Conservation (phyloP, 2,888 invertebrate species). For the Hyles lineata region DNA sequence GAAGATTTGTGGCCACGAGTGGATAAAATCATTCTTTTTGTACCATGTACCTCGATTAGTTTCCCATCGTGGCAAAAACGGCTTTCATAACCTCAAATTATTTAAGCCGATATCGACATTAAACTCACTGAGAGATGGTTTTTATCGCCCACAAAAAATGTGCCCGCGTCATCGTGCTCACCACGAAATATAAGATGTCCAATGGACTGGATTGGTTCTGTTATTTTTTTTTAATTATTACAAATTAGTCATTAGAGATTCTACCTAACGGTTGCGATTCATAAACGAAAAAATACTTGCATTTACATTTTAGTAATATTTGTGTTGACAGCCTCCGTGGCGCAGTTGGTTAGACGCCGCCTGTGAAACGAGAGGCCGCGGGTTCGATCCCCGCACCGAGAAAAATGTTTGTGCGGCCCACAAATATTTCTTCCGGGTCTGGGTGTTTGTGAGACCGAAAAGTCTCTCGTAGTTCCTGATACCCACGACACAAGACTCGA, state of each 20-base stretch:
- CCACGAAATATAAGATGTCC: constrained; percentile 43
- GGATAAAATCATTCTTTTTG: constrained; percentile 42
- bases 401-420: too few species aligned
- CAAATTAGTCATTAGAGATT: neutral
- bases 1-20: neutral
- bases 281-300: too few species aligned
- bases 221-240: neutral
- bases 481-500: too few species aligned
- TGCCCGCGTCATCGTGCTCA: constrained; percentile 68
- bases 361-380: too few species aligned
- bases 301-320: too few species aligned
- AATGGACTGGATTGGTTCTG: constrained; percentile 39
- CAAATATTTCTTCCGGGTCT: too few species aligned
- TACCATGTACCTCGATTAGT: constrained; percentile 48
- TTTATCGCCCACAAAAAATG: constrained; percentile 69
- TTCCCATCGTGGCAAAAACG: constrained; percentile 57
- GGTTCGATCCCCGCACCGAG: too few species aligned
- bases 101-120: constrained; percentile 74
- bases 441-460: too few species aligned
- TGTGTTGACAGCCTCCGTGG: too few species aligned
- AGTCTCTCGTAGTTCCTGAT: too few species aligned
- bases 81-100: constrained; percentile 64
- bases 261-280: too few species aligned
- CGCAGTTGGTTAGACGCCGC: too few species aligned
- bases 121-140: constrained; percentile 62